Evolutionary conservation across 2,888 invertebrate species (phyloP).

Genomic region (Oxyscelio sp.): DNA sequence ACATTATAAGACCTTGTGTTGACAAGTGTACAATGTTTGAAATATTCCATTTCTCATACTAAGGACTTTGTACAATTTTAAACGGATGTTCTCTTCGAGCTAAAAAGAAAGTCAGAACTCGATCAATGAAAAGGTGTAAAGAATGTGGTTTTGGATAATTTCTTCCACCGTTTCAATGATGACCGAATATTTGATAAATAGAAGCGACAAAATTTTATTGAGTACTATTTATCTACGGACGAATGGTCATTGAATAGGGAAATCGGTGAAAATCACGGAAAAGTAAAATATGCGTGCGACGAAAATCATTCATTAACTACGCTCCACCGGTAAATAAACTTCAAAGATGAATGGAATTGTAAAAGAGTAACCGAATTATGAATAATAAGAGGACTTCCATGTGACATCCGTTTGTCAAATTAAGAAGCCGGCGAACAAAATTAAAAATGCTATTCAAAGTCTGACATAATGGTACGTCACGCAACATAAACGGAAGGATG

Average conservation of each 20-base stretch:
- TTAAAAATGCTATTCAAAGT: no score
- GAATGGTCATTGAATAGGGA: conserved; percentile 6
- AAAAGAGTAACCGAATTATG: background rate
- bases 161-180: background rate
- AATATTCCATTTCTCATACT: no score
- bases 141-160: no score
- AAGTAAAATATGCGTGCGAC: conserved; percentile 21
- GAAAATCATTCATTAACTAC: conserved; percentile 3
- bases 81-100: no score
- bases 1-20: no score
- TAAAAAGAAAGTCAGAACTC: background rate
- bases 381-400: background rate
- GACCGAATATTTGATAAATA: conserved; percentile 11
- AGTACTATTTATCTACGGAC: conserved; percentile 4
- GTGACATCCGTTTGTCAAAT: conserved; percentile 27
- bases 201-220: conserved; percentile 31
- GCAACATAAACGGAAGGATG: no score
- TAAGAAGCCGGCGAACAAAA: no score
- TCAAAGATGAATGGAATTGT: background rate
- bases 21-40: no score
- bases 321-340: conserved; percentile 1
- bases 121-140: background rate
- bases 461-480: no score
- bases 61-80: no score
- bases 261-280: conserved; percentile 17